Base-by-base conservation (phyloP, 2,797 vertebrate genomes). In the Eupleurogrammus muticus region DNA sequence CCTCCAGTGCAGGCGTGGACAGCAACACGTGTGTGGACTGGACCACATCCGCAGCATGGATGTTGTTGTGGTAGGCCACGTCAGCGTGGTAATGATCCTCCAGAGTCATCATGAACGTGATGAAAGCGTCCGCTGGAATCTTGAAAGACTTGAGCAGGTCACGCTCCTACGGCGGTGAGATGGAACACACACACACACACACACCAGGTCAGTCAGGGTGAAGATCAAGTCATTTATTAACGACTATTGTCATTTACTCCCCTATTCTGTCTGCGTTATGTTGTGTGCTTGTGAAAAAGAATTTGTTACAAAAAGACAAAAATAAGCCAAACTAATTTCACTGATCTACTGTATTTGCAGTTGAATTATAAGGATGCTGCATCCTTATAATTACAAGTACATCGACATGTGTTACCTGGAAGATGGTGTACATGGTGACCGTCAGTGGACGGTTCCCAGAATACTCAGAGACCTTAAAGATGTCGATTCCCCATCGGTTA, bases 61-160 rank as follows among this genome's bases (percentile, higher is more conserved):
- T 95, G 92, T 90, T 98, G 92, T 98, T 98, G 93, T 98, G 97
- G 75, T 98, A 98, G 21, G 96, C 95, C 62, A 97, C 95, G 0
- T 97, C 95, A 0, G 92, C 63, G 0, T 92, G 97, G 86, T 98
- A 98, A 82, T 98, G 97, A 21, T 96, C 95, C 84, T 98, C 97
- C 86, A 98, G 75, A 0, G 94, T 96, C 94, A 96, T 95, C 90
- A 97, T 94, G 87, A 96, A 98, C 46, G 95, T 97, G 80, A 96
- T 92, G 73, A 98, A 96, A 16, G 94, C 95, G 87, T 96, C 94
- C 0, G 64, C 89, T 0, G 96, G 96, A 81, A 98, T 98, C 85
- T 93, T 95, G 80, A 98, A 98, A 5, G 95, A 95, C 92, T 97
- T 98, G 24, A 98, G 92, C 77, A 98, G 90, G 51, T 98, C 96